Evolutionary conservation across 2,888 invertebrate species (phyloP).

Genomic region (Arctia plantaginis): DNA sequence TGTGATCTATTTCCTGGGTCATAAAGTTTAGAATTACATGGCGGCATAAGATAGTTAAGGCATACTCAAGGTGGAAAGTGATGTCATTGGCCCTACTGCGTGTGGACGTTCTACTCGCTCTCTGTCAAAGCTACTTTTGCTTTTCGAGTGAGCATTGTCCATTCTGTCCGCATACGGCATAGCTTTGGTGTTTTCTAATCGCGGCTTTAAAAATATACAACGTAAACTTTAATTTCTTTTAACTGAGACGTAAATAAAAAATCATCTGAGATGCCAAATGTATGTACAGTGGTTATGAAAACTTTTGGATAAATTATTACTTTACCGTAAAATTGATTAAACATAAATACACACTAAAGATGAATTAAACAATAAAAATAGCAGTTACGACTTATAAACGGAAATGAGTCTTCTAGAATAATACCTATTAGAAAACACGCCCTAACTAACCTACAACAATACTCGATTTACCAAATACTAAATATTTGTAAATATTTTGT

Average conservation of each 20-base stretch:
- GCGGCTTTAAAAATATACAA: slow-evolving; percentile 61
- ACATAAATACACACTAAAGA: neutral
- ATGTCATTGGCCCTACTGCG: slow-evolving; percentile 80
- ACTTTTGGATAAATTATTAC: neutral
- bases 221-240: slow-evolving; percentile 43
- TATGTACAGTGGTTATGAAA: neutral
- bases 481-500: too few species aligned
- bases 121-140: slow-evolving; percentile 81
- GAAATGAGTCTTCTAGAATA: neutral
- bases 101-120: slow-evolving; percentile 73
- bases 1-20: slow-evolving; percentile 52
- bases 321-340: neutral
- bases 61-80: slow-evolving; percentile 66
- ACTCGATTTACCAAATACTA: too few species aligned
- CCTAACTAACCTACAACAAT: too few species aligned
- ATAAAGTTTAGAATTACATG: slow-evolving; percentile 61
- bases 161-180: slow-evolving; percentile 77
- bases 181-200: slow-evolving; percentile 79
- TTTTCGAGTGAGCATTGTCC: slow-evolving; percentile 79
- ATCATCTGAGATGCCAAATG: neutral
- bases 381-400: neutral
- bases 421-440: too few species aligned
- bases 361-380: neutral
- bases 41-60: slow-evolving; percentile 54
- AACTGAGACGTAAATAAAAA: neutral